Percentiles rank a stretch among this genome's conserved stretches.
Evolutionary conservation across 2,888 invertebrate species (phyloP).

Genomic region (Pelosia muscerda): DNA sequence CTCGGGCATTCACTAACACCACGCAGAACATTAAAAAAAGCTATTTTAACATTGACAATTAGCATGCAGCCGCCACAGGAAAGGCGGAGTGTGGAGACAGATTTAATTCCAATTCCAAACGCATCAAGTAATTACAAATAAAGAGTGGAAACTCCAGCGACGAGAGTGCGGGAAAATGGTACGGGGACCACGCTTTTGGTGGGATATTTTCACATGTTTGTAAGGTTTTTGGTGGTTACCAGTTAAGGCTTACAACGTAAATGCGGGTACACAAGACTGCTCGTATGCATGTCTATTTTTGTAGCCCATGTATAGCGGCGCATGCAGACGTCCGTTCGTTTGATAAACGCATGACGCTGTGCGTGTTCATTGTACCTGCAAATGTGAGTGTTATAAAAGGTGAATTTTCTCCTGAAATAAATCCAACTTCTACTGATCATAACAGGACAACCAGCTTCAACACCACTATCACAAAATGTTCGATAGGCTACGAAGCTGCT

Average conservation of each 20-base stretch:
- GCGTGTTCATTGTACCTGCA: no score
- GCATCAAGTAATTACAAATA: conserved; percentile 83
- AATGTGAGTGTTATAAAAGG: no score
- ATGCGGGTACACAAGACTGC: no score
- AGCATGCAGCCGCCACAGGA: conserved; percentile 28
- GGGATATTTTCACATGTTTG: not conserved
- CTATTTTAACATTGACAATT: conserved; percentile 28
- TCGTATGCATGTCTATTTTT: no score
- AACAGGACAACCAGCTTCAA: no score
- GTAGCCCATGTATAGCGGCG: no score
- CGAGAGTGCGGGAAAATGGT: conserved; percentile 67
- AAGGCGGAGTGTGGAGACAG: conserved; percentile 61
- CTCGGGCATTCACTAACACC: not conserved
- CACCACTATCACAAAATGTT: no score
- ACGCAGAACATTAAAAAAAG: not conserved
- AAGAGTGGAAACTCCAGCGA: conserved; percentile 67
- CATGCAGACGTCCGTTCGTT: no score
- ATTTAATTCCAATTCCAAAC: conserved; percentile 81
- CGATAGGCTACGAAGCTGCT: no score
- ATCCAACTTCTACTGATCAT: not conserved
- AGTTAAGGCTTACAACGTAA: no score
- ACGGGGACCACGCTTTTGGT: conserved; percentile 48
- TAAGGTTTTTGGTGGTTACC: not conserved
- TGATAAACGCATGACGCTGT: no score
- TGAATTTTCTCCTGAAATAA: not conserved